Evolutionary conservation across 2,888 invertebrate species (phyloP).

Genomic region (Serrognathus titanus): DNA sequence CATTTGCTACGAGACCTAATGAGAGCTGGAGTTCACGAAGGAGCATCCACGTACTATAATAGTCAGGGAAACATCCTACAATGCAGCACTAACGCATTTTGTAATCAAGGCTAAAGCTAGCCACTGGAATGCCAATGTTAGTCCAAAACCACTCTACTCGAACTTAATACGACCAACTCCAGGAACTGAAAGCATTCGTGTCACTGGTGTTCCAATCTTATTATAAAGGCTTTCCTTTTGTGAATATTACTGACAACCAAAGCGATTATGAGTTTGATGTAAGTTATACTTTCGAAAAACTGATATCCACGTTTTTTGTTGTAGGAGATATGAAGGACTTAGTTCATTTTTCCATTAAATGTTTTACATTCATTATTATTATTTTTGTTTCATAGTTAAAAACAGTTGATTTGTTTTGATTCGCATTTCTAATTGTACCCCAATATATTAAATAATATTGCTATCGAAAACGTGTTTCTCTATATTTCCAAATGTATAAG

Average conservation of each 20-base stretch:
- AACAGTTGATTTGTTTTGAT: too few species aligned
- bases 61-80: too few species aligned
- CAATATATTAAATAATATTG: background rate
- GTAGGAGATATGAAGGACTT: background rate
- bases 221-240: constrained; percentile 3
- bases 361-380: too few species aligned
- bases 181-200: constrained; percentile 6
- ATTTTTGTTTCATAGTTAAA: too few species aligned
- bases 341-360: too few species aligned
- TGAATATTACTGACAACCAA: background rate
- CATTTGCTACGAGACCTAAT: constrained; percentile 16
- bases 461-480: background rate
- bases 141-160: background rate
- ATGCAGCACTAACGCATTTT: too few species aligned
- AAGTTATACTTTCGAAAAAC: too few species aligned
- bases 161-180: constrained; percentile 4
- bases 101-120: too few species aligned
- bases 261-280: constrained; percentile 9
- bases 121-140: too few species aligned
- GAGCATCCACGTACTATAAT: too few species aligned
- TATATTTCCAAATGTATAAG: background rate
- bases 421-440: background rate
- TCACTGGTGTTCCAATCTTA: constrained; percentile 1
- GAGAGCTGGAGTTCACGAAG: constrained; percentile 15
- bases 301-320: background rate